Evolutionary conservation across 2,113 vertebrate genomes (phyloP).

Genomic region (Ginglymostoma cirratum): DNA sequence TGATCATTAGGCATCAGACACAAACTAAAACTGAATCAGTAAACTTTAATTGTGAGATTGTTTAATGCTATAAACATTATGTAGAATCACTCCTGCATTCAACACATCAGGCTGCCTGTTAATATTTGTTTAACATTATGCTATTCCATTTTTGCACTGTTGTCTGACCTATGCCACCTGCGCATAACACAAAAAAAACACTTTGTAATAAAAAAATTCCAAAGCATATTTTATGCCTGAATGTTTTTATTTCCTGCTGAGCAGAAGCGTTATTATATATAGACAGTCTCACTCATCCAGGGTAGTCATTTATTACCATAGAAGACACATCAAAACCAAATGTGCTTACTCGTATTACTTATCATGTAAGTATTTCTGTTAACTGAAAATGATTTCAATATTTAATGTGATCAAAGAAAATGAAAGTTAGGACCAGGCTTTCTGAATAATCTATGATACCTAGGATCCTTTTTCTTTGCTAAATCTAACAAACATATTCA

Average conservation of each 20-base stretch:
- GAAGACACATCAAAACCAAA: not conserved
- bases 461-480: not conserved
- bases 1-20: not conserved
- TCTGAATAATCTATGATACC: not conserved
- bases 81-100: not conserved
- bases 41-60: not conserved
- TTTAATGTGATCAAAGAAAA: not conserved
- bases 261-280: not conserved
- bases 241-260: not conserved
- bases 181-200: not conserved
- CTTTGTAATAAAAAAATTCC: not conserved
- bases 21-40: not conserved
- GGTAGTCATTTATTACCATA: not conserved
- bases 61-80: not conserved
- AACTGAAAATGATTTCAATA: not conserved
- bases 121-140: not conserved
- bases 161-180: not conserved
- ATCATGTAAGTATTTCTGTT: not conserved
- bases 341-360: not conserved
- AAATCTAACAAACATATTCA: not conserved
- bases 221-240: not conserved
- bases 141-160: not conserved
- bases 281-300: not conserved
- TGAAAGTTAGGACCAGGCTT: not conserved
- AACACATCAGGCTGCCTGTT: not conserved